Evolutionary conservation across 2,797 vertebrate genomes (phyloP).

Genomic region (Nyctalus aviator): DNA sequence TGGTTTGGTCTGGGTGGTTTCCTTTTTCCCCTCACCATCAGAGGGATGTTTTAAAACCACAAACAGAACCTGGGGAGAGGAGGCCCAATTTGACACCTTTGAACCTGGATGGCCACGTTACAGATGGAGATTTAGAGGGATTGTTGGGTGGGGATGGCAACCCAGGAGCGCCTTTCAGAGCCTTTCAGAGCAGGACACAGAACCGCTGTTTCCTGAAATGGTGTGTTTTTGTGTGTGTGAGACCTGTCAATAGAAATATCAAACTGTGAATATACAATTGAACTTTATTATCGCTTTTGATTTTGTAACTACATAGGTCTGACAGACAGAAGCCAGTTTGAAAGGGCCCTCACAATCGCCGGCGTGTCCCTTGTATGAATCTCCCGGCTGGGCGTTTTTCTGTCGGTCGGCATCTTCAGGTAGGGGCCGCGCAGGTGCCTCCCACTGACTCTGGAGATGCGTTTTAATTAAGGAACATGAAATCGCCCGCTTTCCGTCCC

Average conservation of each 20-base stretch:
- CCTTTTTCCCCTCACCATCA: constrained; percentile 77
- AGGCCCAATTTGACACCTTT: constrained; percentile 88
- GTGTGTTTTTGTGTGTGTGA: constrained; percentile 85
- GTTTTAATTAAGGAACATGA: constrained; percentile 86
- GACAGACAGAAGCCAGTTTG: constrained; percentile 95
- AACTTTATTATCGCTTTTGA: constrained; percentile 91
- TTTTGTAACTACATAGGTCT: constrained; percentile 95
- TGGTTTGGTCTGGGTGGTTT: constrained; percentile 75
- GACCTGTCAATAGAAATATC: constrained; percentile 90
- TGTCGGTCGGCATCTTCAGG: constrained; percentile 94
- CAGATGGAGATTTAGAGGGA: constrained; percentile 86
- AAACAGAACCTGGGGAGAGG: constrained; percentile 85
- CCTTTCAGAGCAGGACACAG: constrained; percentile 87
- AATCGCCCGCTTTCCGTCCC: constrained; percentile 75
- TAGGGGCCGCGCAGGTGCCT: constrained; percentile 85
- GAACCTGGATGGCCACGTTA: constrained; percentile 86
- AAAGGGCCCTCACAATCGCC: constrained; percentile 97
- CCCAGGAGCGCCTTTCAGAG: constrained; percentile 87
- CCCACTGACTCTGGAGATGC: constrained; percentile 77
- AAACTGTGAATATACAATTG: constrained; percentile 92
- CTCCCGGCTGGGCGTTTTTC: constrained; percentile 96
- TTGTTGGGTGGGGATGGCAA: constrained; percentile 85
- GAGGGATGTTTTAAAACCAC: constrained; percentile 83
- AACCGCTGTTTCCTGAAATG: constrained; percentile 88
- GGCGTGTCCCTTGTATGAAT: constrained; percentile 96